phyloP scores from a whole-genome alignment of 2,888 invertebrate genomes.

The Cylindroiulus punctatus region DNA sequence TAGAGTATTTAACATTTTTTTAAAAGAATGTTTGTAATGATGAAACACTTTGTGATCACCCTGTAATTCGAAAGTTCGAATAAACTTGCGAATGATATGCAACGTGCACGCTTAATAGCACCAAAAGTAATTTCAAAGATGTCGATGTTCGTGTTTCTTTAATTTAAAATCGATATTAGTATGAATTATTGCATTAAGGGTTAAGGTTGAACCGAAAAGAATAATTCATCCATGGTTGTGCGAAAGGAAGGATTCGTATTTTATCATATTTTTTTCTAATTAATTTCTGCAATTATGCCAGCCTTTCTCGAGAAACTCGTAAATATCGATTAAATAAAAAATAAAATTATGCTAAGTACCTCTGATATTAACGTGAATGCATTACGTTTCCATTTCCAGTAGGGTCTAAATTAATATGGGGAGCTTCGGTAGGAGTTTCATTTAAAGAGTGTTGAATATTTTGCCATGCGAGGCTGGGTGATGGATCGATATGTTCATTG shows the following conservation, averaged over 20 bases:
- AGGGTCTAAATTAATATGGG: not conserved
- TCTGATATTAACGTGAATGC: not conserved
- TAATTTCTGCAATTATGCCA: not conserved
- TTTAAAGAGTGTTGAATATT: conserved; percentile 1
- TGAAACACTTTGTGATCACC: no score
- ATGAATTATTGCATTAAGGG: not conserved
- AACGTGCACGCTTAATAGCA: no score
- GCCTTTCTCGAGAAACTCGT: not conserved
- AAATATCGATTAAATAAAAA: conserved; percentile 11
- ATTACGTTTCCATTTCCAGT: not conserved
- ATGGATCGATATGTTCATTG: conserved; percentile 24
- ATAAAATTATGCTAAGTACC: not conserved
- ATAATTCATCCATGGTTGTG: not conserved
- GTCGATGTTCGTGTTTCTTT: no score
- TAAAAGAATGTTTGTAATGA: no score
- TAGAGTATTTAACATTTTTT: no score
- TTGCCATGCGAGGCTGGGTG: not conserved
- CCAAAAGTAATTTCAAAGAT: no score
- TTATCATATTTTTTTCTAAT: not conserved
- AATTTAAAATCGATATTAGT: not conserved
- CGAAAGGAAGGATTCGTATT: not conserved
- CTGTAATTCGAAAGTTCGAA: no score
- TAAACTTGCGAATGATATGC: no score
- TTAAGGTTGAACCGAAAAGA: not conserved
- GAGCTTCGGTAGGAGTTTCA: not conserved